Conservation (phyloP, 1,140 invertebrate species). For the Cataglyphis hispanica region DNA sequence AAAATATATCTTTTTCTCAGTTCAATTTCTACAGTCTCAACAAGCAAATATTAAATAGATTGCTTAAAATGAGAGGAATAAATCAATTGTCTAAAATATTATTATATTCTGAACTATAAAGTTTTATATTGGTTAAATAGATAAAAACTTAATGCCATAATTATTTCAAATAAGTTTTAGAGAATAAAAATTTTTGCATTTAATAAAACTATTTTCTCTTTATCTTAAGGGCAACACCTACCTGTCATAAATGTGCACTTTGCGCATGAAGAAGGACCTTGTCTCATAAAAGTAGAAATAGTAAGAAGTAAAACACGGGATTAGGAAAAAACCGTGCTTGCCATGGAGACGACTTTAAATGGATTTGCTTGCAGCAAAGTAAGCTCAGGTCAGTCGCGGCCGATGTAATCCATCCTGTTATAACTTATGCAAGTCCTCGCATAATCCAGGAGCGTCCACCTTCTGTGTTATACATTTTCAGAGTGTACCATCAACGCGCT, state of each 20-base stretch:
- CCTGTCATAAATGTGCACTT: constrained; percentile 54
- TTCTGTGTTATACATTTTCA: constrained; percentile 54
- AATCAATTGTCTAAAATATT: constrained; percentile 30
- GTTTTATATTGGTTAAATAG: background rate
- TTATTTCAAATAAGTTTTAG: constrained; percentile 2
- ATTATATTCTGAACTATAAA: background rate
- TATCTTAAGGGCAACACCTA: constrained; percentile 46
- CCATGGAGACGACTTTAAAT: constrained; percentile 58
- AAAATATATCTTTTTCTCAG: no score
- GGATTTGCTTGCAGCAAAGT: constrained; percentile 60
- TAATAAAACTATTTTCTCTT: constrained; percentile 2
- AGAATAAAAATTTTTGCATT: background rate
- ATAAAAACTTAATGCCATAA: background rate
- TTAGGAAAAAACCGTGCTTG: constrained; percentile 45
- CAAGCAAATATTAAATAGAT: no score
- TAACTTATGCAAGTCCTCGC: constrained; percentile 63
- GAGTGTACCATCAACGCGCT: constrained; percentile 39
- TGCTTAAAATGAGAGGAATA: no score
- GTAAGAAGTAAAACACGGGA: constrained; percentile 56
- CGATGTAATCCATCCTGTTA: constrained; percentile 63
- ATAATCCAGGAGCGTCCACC: constrained; percentile 58
- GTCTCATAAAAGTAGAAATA: constrained; percentile 53
- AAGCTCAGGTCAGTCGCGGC: constrained; percentile 52
- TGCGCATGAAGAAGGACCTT: constrained; percentile 52
- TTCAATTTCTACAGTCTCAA: no score